A percentile compares a stretch with the other conserved stretches of the same genome.
phyloP scores from a whole-genome alignment of 1,140 invertebrate genomes.

The Brachionus asplanchnoidis region DNA sequence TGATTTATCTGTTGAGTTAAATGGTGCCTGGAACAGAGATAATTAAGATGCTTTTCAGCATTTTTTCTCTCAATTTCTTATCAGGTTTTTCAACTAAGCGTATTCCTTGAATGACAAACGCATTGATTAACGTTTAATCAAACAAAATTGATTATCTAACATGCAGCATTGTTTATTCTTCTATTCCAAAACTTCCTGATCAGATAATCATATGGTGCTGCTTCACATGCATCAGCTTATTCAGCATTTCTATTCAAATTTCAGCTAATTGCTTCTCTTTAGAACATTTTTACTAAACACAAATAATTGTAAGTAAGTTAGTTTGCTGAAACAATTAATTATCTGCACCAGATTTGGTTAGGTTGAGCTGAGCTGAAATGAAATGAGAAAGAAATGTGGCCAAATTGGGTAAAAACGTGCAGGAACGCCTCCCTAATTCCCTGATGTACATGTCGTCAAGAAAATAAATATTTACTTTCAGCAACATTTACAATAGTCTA shows the following conservation, averaged over 20 bases:
- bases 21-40: neutral
- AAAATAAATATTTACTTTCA: neutral
- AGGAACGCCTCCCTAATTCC: neutral
- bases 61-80: neutral
- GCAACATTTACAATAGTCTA: neutral
- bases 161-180: too few relatives aligned
- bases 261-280: neutral
- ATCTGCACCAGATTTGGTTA: neutral
- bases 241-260: neutral
- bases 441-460: neutral
- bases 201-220: neutral
- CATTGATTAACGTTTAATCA: neutral
- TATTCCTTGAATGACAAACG: neutral
- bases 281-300: neutral
- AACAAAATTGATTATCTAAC: neutral
- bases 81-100: neutral
- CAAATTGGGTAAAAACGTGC: neutral
- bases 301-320: neutral
- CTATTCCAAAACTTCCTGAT: neutral
- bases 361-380: too few relatives aligned
- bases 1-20: neutral
- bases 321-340: neutral
- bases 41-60: neutral
- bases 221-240: neutral
- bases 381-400: too few relatives aligned